Percentiles rank a stretch among this genome's conserved stretches.
Evolutionary conservation across 1,140 invertebrate genomes (phyloP).

Genomic region (Phymorhynchus buccinoides): DNA sequence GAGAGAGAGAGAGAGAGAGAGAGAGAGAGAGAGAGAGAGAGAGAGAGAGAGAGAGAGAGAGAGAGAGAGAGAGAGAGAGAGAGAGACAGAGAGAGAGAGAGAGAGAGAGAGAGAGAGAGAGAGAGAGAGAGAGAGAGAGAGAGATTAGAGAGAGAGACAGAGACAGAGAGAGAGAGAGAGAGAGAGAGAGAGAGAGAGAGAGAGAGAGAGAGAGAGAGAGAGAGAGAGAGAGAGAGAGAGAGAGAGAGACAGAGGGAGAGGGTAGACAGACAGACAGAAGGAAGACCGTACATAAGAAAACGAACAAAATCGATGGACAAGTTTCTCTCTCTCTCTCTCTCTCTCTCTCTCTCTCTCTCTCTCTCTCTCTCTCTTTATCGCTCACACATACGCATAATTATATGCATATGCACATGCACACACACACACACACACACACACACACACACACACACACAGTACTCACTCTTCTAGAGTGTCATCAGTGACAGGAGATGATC

Average conservation of each 20-base stretch:
- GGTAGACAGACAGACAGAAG: neutral
- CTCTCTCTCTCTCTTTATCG: too few species aligned
- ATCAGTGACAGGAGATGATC: conserved; percentile 79
- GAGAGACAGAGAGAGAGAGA: neutral
- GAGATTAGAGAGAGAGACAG: too few species aligned
- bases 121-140: neutral
- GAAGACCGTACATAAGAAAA: too few species aligned
- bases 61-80: neutral
- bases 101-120: neutral
- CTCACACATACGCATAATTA: too few species aligned
- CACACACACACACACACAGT: neutral
- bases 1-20: too few species aligned
- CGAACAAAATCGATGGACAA: too few species aligned
- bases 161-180: too few species aligned
- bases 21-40: too few species aligned
- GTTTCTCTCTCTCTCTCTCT: too few species aligned
- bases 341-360: too few species aligned
- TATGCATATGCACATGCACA: neutral
- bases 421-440: conserved; percentile 3
- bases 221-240: neutral
- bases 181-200: neutral
- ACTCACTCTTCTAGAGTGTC: conserved; percentile 80
- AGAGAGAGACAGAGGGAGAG: neutral
- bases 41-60: too few species aligned
- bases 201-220: neutral